Evolutionary conservation across 2,113 vertebrate species (phyloP), one percentile per base, ranked within the genome.

Genomic region (Orthonyx spaldingii): DNA sequence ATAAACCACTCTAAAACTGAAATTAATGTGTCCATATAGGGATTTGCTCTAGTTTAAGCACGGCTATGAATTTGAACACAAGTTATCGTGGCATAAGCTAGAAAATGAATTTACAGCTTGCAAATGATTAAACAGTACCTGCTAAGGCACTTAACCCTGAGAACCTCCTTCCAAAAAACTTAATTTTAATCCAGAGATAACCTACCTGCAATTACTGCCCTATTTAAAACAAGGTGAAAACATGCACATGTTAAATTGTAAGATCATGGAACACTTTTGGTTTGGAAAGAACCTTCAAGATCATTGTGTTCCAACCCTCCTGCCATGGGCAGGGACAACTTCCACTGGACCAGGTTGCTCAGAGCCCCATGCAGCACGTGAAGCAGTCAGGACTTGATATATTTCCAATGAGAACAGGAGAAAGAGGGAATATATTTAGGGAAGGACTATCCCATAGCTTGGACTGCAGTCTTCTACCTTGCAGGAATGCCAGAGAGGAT

Each of bases 1-100:
- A 93, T 96, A 96, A 96, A 30, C 66, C 89, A 89, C 78, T 75
- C 81, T 91, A 91, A 97, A 95, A 95, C 69, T 87, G 84, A 96
- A 96, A 95, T 93, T 76, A 93, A n/a, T 91, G 69, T 84, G 72
- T 76, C 89, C 65, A 89, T 65, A 68, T 1, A 57, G 87, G 77
- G 70, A 93, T 89, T 95, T 89, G 14, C n/a, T 89, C 77, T 52
- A 68, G 61, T 85, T 94, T 84, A 91, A 93, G 56, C 52, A 82
- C 72, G 18, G n/a, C 20, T 84, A 30, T 66, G 37, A 87, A 91
- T 75, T 35, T 66, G 26, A 70, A 30, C 3, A 15, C 11, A 44
- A 71, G 35, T 52, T 82, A n/a, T 82, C 0, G 0, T 41, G 39
- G 30, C 28, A 79, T 56, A 76, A 90, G 44, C 41, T 57, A 69